These are phyloP conservation scores for Microcebus lehilahytsara DNA, from an alignment of 2,113 vertebrate genomes.

Conservation along the genomic window DNA sequence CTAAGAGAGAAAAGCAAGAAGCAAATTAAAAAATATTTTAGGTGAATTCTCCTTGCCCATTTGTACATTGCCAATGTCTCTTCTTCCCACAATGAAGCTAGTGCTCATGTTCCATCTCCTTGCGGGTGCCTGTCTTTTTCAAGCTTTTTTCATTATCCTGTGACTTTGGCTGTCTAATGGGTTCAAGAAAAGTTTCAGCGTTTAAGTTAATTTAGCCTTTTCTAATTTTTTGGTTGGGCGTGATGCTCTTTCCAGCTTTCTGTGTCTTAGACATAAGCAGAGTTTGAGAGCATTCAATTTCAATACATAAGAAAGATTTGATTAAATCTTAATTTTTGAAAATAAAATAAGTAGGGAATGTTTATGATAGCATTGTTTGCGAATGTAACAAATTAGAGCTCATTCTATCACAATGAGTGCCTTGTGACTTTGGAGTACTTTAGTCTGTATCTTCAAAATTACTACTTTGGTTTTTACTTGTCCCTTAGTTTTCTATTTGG, in stretches of 20 bases:
- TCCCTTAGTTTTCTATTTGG: conserved; percentile 3
- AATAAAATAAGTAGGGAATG: not conserved
- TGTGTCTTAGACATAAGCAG: not conserved
- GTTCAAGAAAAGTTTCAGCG: not conserved
- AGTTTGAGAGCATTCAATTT: not conserved
- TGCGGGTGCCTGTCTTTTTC: not conserved
- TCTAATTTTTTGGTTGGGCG: not conserved
- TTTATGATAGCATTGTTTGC: not conserved
- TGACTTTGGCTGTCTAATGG: not conserved
- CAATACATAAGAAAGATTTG: not conserved
- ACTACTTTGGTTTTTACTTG: not conserved
- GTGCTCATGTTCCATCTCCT: not conserved
- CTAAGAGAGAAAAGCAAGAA: not conserved
- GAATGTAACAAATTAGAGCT: not conserved
- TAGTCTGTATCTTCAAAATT: not conserved
- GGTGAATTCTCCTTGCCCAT: not conserved
- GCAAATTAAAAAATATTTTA: not conserved
- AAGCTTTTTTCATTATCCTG: not conserved
- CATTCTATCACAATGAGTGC: not conserved
- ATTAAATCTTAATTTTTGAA: not conserved
- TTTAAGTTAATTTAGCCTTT: not conserved
- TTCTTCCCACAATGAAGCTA: not conserved
- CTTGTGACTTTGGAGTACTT: not conserved
- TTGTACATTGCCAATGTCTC: not conserved
- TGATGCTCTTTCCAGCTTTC: not conserved